Evolutionary conservation across 2,797 vertebrate genomes (phyloP).

Genomic region (Aulostomus chinensis): DNA sequence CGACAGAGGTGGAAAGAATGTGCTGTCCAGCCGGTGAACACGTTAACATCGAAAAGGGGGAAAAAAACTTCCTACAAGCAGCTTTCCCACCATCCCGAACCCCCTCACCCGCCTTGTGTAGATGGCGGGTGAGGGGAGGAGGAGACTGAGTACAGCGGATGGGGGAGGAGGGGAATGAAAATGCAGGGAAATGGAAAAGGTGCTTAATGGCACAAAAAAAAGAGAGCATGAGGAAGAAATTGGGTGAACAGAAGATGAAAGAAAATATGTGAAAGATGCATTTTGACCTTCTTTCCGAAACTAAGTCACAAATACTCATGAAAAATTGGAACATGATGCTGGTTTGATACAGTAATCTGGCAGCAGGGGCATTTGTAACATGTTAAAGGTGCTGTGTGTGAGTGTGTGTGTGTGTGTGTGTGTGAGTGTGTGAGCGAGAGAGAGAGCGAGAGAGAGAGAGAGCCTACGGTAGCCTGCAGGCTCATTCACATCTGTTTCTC

Average conservation of each 20-base stretch:
- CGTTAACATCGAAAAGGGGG: conserved; percentile 63
- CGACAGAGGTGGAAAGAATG: conserved; percentile 82
- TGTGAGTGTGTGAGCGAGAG: too few relatives aligned
- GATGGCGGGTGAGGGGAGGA: conserved; percentile 40
- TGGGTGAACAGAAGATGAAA: conserved; percentile 3
- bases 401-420: too few relatives aligned
- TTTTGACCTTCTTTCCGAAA: conserved; percentile 10
- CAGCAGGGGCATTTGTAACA: neutral
- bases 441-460: too few relatives aligned
- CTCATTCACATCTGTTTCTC: too few relatives aligned
- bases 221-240: neutral
- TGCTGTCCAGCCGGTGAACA: conserved; percentile 80
- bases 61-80: conserved; percentile 62
- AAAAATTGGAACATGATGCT: neutral
- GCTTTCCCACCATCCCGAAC: conserved; percentile 63
- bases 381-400: too few relatives aligned
- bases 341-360: neutral
- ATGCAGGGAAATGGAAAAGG: conserved; percentile 52
- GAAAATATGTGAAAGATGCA: conserved; percentile 17
- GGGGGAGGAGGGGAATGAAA: conserved; percentile 47
- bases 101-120: conserved; percentile 46
- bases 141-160: conserved; percentile 18
- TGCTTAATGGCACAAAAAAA: conserved; percentile 16
- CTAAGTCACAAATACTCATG: neutral
- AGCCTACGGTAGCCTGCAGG: too few relatives aligned